Conservation (phyloP, 2,797 vertebrate genomes). For the Diglossa cyanea region DNA sequence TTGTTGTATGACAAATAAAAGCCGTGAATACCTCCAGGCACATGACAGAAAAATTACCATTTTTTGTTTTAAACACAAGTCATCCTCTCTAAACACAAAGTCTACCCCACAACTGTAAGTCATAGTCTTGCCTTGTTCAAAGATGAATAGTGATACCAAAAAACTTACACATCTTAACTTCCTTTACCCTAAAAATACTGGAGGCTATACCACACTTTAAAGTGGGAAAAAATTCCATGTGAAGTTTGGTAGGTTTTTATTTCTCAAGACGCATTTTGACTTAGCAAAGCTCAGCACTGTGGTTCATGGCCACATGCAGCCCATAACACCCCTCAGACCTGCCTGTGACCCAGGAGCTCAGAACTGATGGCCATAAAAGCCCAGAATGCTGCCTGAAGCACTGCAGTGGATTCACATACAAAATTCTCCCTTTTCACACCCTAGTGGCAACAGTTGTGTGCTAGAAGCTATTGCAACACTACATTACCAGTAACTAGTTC, state of each 20-base stretch:
- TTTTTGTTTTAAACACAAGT: not conserved
- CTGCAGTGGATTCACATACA: not conserved
- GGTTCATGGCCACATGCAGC: not conserved
- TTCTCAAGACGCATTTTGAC: fast-evolving
- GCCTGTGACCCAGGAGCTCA: not conserved
- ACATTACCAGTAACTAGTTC: not conserved
- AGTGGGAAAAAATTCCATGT: not conserved
- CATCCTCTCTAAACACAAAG: not conserved
- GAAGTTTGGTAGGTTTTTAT: not conserved
- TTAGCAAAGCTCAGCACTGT: not conserved
- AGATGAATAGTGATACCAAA: not conserved
- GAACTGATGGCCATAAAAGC: not conserved
- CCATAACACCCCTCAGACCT: fast-evolving
- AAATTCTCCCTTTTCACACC: not conserved
- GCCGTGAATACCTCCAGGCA: not conserved
- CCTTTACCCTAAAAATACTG: not conserved
- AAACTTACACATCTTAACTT: not conserved
- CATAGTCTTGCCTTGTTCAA: not conserved
- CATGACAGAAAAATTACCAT: not conserved
- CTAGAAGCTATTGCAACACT: not conserved
- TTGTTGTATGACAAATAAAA: not conserved
- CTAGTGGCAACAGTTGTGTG: not conserved
- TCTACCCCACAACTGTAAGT: not conserved
- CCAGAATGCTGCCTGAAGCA: not conserved
- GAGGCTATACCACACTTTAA: not conserved